These are phyloP conservation scores for Myanophis thanlyinensis DNA, from an alignment of 2,113 vertebrate genomes.

Conservation along the genomic window DNA sequence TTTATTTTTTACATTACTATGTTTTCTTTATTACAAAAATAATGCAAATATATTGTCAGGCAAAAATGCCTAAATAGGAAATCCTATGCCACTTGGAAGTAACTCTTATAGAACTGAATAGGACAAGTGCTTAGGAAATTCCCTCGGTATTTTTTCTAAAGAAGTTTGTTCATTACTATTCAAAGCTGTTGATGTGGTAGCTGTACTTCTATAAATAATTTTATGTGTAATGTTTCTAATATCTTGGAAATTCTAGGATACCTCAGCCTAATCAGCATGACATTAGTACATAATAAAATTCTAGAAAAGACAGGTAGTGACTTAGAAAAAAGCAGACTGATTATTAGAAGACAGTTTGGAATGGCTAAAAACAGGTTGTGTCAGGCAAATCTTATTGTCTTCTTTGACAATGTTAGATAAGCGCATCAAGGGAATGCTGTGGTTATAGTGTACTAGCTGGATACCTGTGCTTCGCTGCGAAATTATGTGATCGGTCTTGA, in stretches of 20 bases:
- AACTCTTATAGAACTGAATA: background rate
- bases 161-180: background rate
- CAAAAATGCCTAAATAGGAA: conserved; percentile 29
- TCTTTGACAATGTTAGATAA: background rate
- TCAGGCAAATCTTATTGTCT: background rate
- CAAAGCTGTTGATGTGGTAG: background rate
- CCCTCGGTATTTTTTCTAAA: background rate
- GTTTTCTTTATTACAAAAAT: conserved; percentile 9
- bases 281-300: background rate
- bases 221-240: background rate
- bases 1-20: conserved; percentile 25
- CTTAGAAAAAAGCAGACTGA: background rate
- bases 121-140: background rate
- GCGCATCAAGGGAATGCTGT: background rate
- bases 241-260: background rate
- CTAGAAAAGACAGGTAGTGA: background rate
- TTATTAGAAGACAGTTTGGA: background rate
- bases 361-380: background rate
- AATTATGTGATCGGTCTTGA: no score
- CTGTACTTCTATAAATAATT: background rate
- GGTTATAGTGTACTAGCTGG: no score
- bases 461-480: no score
- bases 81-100: background rate
- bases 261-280: background rate
- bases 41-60: background rate